A percentile compares a stretch with the other conserved stretches of the same genome.
Evolutionary conservation across 2,113 vertebrate genomes (phyloP).

Genomic region (Sus scrofa): T2T-Sscrofa CM000822.6:84326501-84327000

Average conservation of each 20-base stretch:
- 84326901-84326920: constrained; percentile 98
- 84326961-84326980: too few relatives aligned
- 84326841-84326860: constrained; percentile 81
- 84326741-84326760: fast-evolving
- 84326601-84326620: neutral
- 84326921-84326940: constrained; percentile 99
- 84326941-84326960: constrained; percentile 92
- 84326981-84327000: fast-evolving
- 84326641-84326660: neutral
- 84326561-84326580: neutral
- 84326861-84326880: constrained; percentile 98
- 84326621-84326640: too few relatives aligned
- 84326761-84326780: too few relatives aligned
- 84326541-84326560: neutral
- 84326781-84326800: fast-evolving
- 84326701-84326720: neutral
- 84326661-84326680: too few relatives aligned
- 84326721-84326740: neutral
- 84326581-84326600: fast-evolving
- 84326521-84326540: neutral
- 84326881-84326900: constrained; percentile 99
- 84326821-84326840: fast-evolving
- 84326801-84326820: fast-evolving
- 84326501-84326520: neutral
- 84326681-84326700: neutral